Evolutionary conservation across 2,113 vertebrate genomes (phyloP), one percentile per base, ranked within the genome.

Genomic region (Pterocles burchelli): DNA sequence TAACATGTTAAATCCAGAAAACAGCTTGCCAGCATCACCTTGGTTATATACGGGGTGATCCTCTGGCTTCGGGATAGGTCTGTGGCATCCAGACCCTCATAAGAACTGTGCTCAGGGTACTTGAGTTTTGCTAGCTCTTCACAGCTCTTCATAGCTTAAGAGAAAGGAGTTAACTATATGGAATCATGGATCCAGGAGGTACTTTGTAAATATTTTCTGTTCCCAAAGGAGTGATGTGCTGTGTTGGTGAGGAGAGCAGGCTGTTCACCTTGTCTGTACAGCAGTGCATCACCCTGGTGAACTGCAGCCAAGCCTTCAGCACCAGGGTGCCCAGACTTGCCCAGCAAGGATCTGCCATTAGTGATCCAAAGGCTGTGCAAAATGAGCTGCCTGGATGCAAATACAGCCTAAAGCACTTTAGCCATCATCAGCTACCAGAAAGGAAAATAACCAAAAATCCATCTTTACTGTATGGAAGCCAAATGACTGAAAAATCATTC

Each of bases 151-250:
- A 4, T 21, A 82, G 41, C 26, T 61, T 66, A 55, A 67, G 13
- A 68, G 28, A 22, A 61, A 55, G 41, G 41, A 41, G 41, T 41
- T 41, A 41, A 41, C 13, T 41, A 41, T 41, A 13, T 13, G 26
- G 17, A 76, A 22, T 5, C 0, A 0, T 43, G 29, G 20, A 46
- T 59, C 21, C 29, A 65, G 36, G n/a, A 14, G 17, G 45, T 59
- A 24, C 9, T 61, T 83, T 48, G 45, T 54, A 43, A 76, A 36
- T 41, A 36, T 59, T 65, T 52, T 48, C 45, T 85, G 61, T 7
- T 63, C 43, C 52, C 5, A 1, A 51, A 77, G 41, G 71, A 77
- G 17, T 0, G 1, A 17, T 24, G 24, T 33, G 24, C 31, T 13
- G 4, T 14, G 26, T 14, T 22, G 57, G 14, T 22, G 7, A 11